These are phyloP conservation scores for Columba livia DNA, from an alignment of 2,113 vertebrate species.

Conservation along the genomic window DNA sequence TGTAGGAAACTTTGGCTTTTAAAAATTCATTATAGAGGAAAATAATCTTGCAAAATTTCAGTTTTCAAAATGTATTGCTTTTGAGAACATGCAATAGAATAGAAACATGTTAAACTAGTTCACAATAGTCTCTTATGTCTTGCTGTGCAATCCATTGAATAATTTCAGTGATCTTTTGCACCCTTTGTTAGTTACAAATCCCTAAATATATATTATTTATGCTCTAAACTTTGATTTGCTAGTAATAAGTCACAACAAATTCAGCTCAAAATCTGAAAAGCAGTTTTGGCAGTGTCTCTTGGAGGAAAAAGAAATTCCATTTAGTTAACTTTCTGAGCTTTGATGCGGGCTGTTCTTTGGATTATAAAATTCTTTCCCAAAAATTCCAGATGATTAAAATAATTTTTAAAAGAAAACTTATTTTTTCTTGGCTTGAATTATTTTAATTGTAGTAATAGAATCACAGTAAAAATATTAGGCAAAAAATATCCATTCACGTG, in stretches of 20 bases:
- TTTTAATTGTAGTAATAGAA: neutral
- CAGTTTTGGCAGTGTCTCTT: neutral
- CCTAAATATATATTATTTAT: neutral
- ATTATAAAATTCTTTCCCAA: neutral
- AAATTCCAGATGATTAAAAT: neutral
- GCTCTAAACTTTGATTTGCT: neutral
- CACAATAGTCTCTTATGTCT: neutral
- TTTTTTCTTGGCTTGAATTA: neutral
- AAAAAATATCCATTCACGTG: neutral
- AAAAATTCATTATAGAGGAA: neutral
- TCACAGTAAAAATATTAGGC: neutral
- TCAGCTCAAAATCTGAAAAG: neutral
- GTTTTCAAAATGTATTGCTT: neutral
- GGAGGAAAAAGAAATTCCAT: neutral
- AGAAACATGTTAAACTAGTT: neutral
- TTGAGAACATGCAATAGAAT: neutral
- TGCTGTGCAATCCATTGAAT: neutral
- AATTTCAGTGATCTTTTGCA: neutral
- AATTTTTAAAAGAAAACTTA: neutral
- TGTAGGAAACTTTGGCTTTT: neutral
- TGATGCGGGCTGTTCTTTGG: neutral
- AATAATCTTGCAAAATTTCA: neutral
- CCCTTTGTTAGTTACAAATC: neutral
- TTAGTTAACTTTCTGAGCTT: neutral
- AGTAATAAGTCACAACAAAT: neutral